These are phyloP conservation scores for Rhodinocichla rosea DNA, from an alignment of 2,113 vertebrate species.

Conservation along the genomic window DNA sequence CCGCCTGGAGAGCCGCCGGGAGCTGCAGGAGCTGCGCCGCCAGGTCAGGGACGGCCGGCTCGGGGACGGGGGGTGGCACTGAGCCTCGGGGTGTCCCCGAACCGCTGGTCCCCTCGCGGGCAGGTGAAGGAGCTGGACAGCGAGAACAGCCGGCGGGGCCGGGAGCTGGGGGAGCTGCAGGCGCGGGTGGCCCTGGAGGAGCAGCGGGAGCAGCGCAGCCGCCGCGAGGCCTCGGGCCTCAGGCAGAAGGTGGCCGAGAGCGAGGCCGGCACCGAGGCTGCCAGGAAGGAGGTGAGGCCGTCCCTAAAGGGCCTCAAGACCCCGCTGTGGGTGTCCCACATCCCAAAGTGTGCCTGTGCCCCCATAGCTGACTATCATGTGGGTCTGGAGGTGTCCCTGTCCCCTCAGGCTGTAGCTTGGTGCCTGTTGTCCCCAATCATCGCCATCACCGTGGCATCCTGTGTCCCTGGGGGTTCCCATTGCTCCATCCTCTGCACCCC, in stretches of 20 bases:
- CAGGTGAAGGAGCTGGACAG: constrained; percentile 89
- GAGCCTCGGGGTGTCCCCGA: fast-evolving
- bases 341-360: neutral
- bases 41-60: constrained; percentile 55
- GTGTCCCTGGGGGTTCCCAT: neutral
- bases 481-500: neutral
- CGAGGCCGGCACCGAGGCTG: constrained; percentile 73
- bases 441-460: fast-evolving
- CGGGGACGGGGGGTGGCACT: neutral
- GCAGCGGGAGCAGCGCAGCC: constrained; percentile 84
- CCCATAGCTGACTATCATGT: fast-evolving
- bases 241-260: constrained; percentile 84
- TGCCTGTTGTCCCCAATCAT: neutral
- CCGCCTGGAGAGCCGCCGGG: constrained; percentile 85
- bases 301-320: neutral
- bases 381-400: neutral
- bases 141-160: constrained; percentile 81
- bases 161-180: constrained; percentile 84
- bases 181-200: constrained; percentile 81
- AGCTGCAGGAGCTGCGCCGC: constrained; percentile 91
- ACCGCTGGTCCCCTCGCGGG: fast-evolving
- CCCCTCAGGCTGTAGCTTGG: fast-evolving
- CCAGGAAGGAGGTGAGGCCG: constrained; percentile 83
- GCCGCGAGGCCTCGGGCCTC: constrained; percentile 77
- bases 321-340: fast-evolving